A percentile compares a stretch with the other conserved stretches of the same genome.
These are phyloP conservation scores for Stratiolaelaps scimitus DNA, from an alignment of 1,140 invertebrate species.

Conservation along the genomic window DNA sequence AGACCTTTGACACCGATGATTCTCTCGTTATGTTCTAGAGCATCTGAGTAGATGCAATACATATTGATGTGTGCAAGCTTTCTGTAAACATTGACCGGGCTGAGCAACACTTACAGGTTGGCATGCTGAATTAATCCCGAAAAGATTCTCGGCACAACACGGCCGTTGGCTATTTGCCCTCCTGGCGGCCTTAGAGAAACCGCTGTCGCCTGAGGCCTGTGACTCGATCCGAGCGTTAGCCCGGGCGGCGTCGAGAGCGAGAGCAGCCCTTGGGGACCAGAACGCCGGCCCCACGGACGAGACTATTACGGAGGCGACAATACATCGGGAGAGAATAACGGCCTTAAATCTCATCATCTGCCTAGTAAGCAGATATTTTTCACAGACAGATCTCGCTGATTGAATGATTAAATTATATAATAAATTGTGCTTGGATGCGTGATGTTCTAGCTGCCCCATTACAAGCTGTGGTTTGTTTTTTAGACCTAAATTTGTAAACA, in stretches of 20 bases:
- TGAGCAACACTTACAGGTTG: not conserved
- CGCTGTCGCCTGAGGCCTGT: constrained; percentile 12
- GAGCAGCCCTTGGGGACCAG: not conserved
- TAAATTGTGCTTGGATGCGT: too few relatives aligned
- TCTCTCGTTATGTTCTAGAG: too few relatives aligned
- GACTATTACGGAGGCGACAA: too few relatives aligned
- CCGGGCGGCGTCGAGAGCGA: constrained; percentile 1
- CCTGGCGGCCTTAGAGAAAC: constrained; percentile 5
- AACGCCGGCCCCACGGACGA: not conserved
- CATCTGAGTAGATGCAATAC: too few relatives aligned
- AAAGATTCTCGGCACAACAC: not conserved
- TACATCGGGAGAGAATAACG: not conserved
- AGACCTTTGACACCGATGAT: too few relatives aligned
- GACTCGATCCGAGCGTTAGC: not conserved
- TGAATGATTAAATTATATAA: not conserved
- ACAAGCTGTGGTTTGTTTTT: too few relatives aligned
- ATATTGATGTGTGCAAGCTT: too few relatives aligned
- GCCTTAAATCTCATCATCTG: constrained; percentile 18
- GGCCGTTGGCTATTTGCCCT: constrained; percentile 17
- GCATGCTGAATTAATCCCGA: constrained; percentile 7
- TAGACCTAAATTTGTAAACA: too few relatives aligned
- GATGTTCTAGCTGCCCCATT: too few relatives aligned
- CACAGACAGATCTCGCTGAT: constrained; percentile 13
- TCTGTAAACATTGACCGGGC: too few relatives aligned
- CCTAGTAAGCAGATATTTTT: constrained; percentile 13